These are phyloP conservation scores for Styela clava DNA, from an alignment of 23 tunicate genomes.

Conservation along the genomic window DNA sequence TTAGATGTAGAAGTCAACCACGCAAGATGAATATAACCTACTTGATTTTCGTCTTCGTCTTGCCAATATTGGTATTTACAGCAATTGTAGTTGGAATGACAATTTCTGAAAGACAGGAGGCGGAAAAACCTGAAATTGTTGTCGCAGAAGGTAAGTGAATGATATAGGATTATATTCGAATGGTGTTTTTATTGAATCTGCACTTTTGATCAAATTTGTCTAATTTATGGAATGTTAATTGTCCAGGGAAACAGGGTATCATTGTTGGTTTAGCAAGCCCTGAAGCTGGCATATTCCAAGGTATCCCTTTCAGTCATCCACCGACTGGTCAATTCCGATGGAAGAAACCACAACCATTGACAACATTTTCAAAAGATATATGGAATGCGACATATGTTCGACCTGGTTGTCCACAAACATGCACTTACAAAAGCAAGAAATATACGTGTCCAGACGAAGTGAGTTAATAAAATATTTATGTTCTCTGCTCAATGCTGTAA, in stretches of 20 bases:
- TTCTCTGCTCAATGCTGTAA: too few relatives aligned
- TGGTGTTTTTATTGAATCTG: too few relatives aligned
- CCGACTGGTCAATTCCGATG: slow-evolving; percentile 66
- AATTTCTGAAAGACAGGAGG: neutral
- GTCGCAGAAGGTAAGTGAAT: neutral
- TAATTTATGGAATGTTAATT: too few relatives aligned
- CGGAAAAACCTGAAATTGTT: neutral
- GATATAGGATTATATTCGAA: too few relatives aligned
- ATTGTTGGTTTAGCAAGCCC: slow-evolving; percentile 21
- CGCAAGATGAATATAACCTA: neutral
- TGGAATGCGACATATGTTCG: slow-evolving; percentile 77
- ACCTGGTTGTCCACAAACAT: slow-evolving; percentile 76
- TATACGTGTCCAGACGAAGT: neutral
- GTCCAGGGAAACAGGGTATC: slow-evolving; percentile 42
- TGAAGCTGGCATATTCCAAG: slow-evolving; percentile 45
- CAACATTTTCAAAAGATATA: slow-evolving; percentile 1
- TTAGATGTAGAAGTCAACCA: too few relatives aligned
- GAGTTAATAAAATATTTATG: too few relatives aligned
- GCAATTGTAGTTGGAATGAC: neutral
- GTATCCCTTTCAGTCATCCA: slow-evolving; percentile 81
- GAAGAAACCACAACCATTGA: slow-evolving; percentile 60
- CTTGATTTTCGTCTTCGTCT: neutral
- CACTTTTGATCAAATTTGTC: too few relatives aligned
- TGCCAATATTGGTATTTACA: neutral
- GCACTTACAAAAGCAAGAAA: slow-evolving; percentile 40